Evolutionary conservation across 2,888 invertebrate genomes (phyloP).

Genomic region (Mylabris sibirica): DNA sequence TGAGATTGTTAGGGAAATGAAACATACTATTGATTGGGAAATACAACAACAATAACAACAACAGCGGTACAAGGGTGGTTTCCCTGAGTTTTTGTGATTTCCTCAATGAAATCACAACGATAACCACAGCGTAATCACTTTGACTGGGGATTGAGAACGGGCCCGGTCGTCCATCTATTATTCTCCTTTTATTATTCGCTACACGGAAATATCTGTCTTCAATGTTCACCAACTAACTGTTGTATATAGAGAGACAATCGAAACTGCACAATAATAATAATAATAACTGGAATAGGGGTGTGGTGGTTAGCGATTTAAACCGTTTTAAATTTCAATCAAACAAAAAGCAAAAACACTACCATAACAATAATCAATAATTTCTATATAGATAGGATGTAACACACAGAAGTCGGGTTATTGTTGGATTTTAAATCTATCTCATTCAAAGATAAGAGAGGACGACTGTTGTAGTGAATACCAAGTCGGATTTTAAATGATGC

Average conservation of each 20-base stretch:
- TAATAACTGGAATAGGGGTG: neutral
- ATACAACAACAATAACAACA: neutral
- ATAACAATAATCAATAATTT: neutral
- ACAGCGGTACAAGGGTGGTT: neutral
- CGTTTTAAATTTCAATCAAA: conserved; percentile 1
- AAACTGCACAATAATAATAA: neutral
- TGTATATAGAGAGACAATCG: neutral
- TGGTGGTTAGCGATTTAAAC: neutral
- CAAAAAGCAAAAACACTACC: neutral
- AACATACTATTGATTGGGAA: neutral
- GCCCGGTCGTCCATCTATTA: neutral
- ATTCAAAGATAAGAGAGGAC: neutral
- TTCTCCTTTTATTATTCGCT: conserved; percentile 17
- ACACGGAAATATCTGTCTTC: conserved; percentile 16
- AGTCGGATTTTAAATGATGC: conserved; percentile 38
- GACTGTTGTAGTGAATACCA: neutral
- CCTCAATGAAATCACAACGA: conserved; percentile 5
- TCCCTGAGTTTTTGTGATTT: conserved; percentile 22
- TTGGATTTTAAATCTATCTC: neutral
- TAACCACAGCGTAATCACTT: conserved; percentile 7
- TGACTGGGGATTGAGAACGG: neutral
- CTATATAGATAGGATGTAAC: neutral
- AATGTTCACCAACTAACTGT: neutral
- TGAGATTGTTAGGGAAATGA: neutral
- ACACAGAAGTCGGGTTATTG: too few species aligned